Base-by-base conservation (phyloP, 2,797 vertebrate species). In the Etheostoma perlongum region DNA sequence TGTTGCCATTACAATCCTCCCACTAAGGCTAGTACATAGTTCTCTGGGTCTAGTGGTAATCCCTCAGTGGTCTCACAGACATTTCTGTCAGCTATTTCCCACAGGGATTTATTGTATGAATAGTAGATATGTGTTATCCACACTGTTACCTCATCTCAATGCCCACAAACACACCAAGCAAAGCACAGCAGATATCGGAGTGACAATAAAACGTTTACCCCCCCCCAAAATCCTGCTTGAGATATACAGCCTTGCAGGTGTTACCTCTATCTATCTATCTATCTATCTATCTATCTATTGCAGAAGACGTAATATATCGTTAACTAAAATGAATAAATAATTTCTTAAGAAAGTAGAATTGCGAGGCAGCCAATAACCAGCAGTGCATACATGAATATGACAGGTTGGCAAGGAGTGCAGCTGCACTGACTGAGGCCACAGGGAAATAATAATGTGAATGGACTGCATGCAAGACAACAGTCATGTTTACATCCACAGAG, bases 1-100 rank as follows among this genome's bases (percentile, higher is more conserved):
- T 27, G 75, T 90, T 89, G 76, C 78, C 80, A 87, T 87, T 83
- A 79, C 82, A 87, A 88, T 81, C 36, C 64, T 67, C 46, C 67
- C 44, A 30, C 52, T 82, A 44, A 72, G 63, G 48, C 67, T 25
- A 27, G 40, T 19, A 57, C 21, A 51, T 44, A 48, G 7, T 51
- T 42, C 52, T 36, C 33, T 69, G 53, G 63, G 59, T 74, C 46
- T 40, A 16, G 53, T 59, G 47, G 66, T 72, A 58, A 63, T 54
- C 68, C 78, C 74, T 80, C 47, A 70, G 33, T 75, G 80, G 69
- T 63, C 70, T 85, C 76, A 54, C 65, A 36, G 33, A 36, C 33
- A 36, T 36, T 36, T 36, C 8, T 10, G 33, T 77, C 15, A 63
- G 57, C 54, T n/a, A 33, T 70, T 61, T 67, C 40, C 52, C 36